These are phyloP conservation scores for Oligia latruncula DNA, from an alignment of 2,888 invertebrate species.

Conservation along the genomic window DNA sequence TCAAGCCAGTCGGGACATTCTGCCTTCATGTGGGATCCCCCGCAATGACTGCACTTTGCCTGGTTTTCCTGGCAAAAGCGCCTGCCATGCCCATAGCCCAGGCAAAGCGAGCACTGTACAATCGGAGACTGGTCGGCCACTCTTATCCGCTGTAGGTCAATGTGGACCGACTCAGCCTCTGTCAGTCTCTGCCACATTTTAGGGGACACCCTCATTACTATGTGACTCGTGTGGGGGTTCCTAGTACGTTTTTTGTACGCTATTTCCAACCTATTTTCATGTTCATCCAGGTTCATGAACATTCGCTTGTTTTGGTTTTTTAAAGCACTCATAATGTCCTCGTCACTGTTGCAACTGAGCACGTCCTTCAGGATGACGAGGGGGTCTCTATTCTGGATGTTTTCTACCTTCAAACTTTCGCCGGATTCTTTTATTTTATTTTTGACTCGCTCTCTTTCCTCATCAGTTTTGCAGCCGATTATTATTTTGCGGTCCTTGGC, in stretches of 20 bases:
- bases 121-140: too few species aligned
- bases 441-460: background rate
- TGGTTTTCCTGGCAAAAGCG: too few species aligned
- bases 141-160: too few species aligned
- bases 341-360: background rate
- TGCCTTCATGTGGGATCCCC: too few species aligned
- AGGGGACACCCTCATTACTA: background rate
- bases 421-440: background rate
- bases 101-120: too few species aligned
- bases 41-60: too few species aligned
- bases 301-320: background rate
- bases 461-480: background rate
- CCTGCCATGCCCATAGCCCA: too few species aligned
- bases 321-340: background rate
- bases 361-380: too few species aligned
- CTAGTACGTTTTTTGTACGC: background rate
- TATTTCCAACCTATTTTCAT: background rate
- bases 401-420: too few species aligned
- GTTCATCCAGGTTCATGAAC: background rate
- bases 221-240: background rate
- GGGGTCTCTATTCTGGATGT: too few species aligned
- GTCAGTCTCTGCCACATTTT: too few species aligned
- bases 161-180: too few species aligned
- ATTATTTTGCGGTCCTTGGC: background rate
- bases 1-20: background rate